phyloP scores from a whole-genome alignment of 2,888 invertebrate genomes.

The Standfussiana lucernea region DNA sequence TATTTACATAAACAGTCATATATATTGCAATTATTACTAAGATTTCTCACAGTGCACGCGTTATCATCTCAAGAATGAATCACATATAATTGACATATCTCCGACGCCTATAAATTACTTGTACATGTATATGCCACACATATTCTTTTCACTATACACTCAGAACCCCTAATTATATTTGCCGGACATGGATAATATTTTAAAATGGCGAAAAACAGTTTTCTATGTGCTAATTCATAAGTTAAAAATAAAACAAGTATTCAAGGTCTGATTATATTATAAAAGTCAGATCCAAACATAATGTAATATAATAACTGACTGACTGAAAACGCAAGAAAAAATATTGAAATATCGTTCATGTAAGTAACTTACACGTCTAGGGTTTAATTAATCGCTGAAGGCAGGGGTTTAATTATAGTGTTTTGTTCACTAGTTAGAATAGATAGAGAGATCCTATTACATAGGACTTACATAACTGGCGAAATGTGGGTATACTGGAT shows the following conservation, averaged over 20 bases:
- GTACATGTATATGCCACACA: background rate
- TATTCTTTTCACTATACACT: background rate
- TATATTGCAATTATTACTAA: background rate
- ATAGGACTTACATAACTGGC: background rate
- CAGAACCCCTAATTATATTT: conserved; percentile 4
- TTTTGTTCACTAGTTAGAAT: background rate
- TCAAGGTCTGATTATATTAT: background rate
- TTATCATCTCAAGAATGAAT: conserved; percentile 35
- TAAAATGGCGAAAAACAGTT: background rate
- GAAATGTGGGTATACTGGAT: background rate
- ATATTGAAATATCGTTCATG: background rate
- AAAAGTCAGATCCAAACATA: background rate
- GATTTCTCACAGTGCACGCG: conserved; percentile 5
- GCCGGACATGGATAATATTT: background rate
- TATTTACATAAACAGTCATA: background rate
- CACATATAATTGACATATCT: conserved; percentile 34
- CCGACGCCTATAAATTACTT: conserved; percentile 12
- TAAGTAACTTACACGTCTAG: background rate
- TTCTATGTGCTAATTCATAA: background rate
- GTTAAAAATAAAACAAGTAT: background rate
- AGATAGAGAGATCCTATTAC: background rate
- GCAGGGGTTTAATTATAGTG: background rate
- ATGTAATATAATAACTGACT: too few species aligned
- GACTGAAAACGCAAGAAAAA: background rate
- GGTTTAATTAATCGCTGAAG: background rate